phyloP scores from a whole-genome alignment of 2,113 vertebrate species.

The Lethenteron camtschaticum region DNA sequence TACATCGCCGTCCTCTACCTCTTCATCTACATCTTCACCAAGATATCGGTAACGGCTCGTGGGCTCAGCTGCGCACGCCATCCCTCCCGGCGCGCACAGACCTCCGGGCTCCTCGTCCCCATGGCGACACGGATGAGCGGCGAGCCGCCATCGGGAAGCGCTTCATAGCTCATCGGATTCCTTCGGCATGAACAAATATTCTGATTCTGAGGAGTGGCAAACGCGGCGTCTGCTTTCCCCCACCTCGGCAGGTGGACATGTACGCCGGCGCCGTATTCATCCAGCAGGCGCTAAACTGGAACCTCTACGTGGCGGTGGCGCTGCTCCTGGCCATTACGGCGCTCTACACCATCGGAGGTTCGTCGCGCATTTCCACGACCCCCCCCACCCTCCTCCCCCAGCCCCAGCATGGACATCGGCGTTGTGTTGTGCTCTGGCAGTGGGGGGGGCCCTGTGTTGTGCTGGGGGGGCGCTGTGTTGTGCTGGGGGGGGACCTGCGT shows the following conservation, averaged over 20 bases:
- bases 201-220: too few relatives aligned
- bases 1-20: constrained; percentile 57
- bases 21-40: constrained; percentile 96
- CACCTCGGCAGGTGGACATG: constrained; percentile 54
- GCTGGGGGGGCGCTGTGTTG: neutral
- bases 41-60: constrained; percentile 57
- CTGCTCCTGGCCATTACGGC: constrained; percentile 45
- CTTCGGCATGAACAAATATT: too few relatives aligned
- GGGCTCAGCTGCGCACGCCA: too few relatives aligned
- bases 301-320: constrained; percentile 56
- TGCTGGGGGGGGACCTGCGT: neutral
- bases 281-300: constrained; percentile 62
- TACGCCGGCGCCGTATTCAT: constrained; percentile 88
- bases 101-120: too few relatives aligned
- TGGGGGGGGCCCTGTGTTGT: neutral
- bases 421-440: neutral
- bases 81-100: too few relatives aligned
- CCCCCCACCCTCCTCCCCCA: neutral
- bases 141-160: too few relatives aligned
- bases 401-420: neutral
- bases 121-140: too few relatives aligned
- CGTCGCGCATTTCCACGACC: neutral
- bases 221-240: neutral
- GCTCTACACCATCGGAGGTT: constrained; percentile 68
- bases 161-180: too few relatives aligned